Percentiles rank a stretch among this genome's conserved stretches.
Evolutionary conservation across 2,113 vertebrate genomes (phyloP).

Genomic region (Tragelaphus imberbis): DNA sequence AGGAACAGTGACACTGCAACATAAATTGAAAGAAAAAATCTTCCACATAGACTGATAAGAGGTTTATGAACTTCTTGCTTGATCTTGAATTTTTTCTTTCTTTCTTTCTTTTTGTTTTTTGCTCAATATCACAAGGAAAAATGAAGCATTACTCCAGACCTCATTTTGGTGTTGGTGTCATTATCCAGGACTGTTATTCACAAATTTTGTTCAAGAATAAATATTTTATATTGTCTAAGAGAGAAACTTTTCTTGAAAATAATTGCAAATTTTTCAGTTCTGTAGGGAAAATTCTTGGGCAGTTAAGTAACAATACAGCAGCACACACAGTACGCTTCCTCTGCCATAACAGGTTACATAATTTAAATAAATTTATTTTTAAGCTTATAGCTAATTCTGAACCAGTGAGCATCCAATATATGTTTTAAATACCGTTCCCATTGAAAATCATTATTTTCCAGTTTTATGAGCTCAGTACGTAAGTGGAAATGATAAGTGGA

Average conservation of each 20-base stretch:
- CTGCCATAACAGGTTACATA: not conserved
- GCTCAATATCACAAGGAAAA: not conserved
- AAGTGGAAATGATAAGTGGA: slow-evolving; percentile 49
- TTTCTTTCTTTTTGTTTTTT: not conserved
- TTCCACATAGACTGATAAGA: not conserved
- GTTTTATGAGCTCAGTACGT: slow-evolving; percentile 50
- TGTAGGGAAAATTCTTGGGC: not conserved
- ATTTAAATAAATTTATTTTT: slow-evolving; percentile 50
- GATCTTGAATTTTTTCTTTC: not conserved
- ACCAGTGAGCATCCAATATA: slow-evolving; percentile 56
- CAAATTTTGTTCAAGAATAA: not conserved
- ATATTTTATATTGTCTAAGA: not conserved
- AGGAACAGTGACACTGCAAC: not conserved
- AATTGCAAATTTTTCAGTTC: slow-evolving; percentile 30
- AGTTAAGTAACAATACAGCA: not conserved
- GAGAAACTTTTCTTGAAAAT: not conserved
- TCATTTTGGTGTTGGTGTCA: not conserved
- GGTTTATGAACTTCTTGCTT: not conserved
- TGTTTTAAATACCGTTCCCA: slow-evolving; percentile 69
- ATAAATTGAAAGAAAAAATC: not conserved
- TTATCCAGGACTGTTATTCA: not conserved
- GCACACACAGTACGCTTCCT: slow-evolving; percentile 6
- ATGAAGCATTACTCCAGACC: not conserved
- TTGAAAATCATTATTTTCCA: slow-evolving; percentile 71
- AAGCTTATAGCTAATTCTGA: slow-evolving; percentile 55